Percentiles rank a stretch among this genome's conserved stretches.
Conservation (phyloP, 2,888 invertebrate genomes). For the Himalopsyche japonica region DNA sequence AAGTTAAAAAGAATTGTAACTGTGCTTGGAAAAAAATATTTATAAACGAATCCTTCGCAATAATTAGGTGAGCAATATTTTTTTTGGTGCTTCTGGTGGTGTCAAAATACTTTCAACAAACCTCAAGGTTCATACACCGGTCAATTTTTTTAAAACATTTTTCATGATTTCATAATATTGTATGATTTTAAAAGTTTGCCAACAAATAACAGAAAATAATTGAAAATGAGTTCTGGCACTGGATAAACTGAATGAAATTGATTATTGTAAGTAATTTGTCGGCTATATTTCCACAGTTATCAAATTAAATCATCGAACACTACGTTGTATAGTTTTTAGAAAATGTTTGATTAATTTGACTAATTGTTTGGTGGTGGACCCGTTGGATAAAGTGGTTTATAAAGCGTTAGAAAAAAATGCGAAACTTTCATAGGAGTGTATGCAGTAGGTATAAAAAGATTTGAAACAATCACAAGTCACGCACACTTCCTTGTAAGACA, state of each 20-base stretch:
- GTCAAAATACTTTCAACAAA: too few relatives aligned
- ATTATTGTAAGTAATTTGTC: too few relatives aligned
- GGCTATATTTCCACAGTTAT: constrained; percentile 19
- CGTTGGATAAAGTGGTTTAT: constrained; percentile 19
- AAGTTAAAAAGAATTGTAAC: background rate
- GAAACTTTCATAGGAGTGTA: background rate
- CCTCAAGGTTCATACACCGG: too few relatives aligned
- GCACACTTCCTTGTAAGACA: background rate
- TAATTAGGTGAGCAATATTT: too few relatives aligned
- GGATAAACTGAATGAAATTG: too few relatives aligned
- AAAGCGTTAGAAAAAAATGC: constrained; percentile 16
- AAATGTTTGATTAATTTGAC: constrained; percentile 3
- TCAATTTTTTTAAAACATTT: too few relatives aligned
- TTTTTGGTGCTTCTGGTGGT: too few relatives aligned
- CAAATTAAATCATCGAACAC: constrained; percentile 10
- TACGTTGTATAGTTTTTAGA: constrained; percentile 10
- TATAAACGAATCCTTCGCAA: too few relatives aligned
- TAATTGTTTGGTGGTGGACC: constrained; percentile 23
- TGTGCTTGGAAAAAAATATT: background rate
- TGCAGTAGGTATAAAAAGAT: background rate
- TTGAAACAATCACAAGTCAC: background rate
- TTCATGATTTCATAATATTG: too few relatives aligned
- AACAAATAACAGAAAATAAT: too few relatives aligned
- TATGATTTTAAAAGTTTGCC: too few relatives aligned
- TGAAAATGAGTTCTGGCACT: too few relatives aligned